These are phyloP conservation scores for Aix galericulata DNA, from an alignment of 2,113 vertebrate genomes.

Conservation along the genomic window DNA sequence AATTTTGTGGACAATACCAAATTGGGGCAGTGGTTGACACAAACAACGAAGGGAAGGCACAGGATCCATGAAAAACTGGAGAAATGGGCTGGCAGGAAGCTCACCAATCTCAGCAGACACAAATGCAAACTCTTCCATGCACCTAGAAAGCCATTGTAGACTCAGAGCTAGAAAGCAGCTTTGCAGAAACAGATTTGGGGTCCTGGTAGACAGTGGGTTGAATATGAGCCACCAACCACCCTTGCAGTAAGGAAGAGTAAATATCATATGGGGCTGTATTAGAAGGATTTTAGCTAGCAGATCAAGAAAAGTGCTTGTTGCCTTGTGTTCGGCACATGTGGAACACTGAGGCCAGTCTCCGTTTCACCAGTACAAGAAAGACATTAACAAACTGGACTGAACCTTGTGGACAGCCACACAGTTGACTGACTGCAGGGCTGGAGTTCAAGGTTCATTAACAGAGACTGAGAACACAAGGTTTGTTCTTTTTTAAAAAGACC, in stretches of 20 bases:
- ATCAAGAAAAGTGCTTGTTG: not conserved
- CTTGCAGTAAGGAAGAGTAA: not conserved
- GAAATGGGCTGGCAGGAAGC: not conserved
- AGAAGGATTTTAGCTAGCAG: not conserved
- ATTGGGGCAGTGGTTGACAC: no score
- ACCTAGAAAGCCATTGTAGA: not conserved
- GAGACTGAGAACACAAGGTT: not conserved
- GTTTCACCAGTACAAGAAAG: not conserved
- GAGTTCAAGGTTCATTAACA: not conserved
- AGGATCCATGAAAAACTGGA: not conserved
- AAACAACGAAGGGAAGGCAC: not conserved
- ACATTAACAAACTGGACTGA: not conserved
- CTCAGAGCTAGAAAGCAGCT: not conserved
- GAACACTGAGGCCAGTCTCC: not conserved
- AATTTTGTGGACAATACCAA: not conserved
- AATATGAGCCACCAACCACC: not conserved
- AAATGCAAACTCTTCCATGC: not conserved
- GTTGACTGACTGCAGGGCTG: not conserved
- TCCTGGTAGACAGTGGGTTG: not conserved
- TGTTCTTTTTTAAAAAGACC: not conserved
- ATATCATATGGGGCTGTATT: not conserved
- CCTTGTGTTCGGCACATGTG: not conserved
- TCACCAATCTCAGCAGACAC: not conserved
- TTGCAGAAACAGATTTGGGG: not conserved
- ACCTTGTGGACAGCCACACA: not conserved